Evolutionary conservation across 2,113 vertebrate genomes (phyloP).

Genomic region (Ia io): DNA sequence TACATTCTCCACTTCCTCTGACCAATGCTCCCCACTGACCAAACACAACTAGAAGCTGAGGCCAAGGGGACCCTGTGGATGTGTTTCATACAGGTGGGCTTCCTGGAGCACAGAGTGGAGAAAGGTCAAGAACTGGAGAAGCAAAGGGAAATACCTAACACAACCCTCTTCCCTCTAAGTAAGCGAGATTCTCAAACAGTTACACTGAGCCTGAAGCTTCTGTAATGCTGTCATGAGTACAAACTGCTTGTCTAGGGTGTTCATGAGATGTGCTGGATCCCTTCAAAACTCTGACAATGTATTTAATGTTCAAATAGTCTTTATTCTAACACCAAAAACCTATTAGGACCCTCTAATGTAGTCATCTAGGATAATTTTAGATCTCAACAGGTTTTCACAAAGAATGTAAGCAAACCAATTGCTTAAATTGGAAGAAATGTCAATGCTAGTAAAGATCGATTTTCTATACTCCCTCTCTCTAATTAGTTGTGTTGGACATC

Average conservation of each 20-base stretch:
- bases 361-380: constrained; percentile 49
- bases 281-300: constrained; percentile 2
- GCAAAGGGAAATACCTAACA: neutral
- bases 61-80: neutral
- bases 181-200: neutral
- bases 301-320: constrained; percentile 35
- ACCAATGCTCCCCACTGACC: neutral
- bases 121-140: neutral
- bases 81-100: neutral
- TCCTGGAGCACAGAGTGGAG: neutral
- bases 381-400: constrained; percentile 49
- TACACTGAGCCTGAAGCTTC: neutral
- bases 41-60: neutral
- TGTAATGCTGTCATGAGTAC: neutral
- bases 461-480: constrained; percentile 51
- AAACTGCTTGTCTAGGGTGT: neutral
- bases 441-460: constrained; percentile 64
- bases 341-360: constrained; percentile 21
- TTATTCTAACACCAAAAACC: constrained; percentile 36
- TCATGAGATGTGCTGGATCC: neutral
- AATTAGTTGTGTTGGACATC: constrained; percentile 62
- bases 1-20: neutral
- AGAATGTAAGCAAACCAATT: constrained; percentile 55
- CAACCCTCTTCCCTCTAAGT: neutral
- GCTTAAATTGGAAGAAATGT: constrained; percentile 65